Percentiles rank a stretch among this genome's conserved stretches.
Conservation (phyloP, 2,888 invertebrate species). For the Stomorhina lunata region DNA sequence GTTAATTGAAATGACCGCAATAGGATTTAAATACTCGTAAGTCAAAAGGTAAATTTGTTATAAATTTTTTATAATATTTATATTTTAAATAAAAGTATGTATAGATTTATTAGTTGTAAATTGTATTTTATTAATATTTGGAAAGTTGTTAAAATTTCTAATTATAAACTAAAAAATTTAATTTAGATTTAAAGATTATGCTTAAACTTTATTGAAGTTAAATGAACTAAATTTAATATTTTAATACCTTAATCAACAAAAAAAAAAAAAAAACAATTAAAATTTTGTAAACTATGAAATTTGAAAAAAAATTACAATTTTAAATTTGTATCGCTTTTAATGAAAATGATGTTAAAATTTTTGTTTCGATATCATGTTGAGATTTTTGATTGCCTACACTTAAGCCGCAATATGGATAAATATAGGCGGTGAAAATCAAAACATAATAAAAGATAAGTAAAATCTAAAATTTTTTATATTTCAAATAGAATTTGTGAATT, state of each 20-base stretch:
- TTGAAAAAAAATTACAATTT: constrained; percentile 9
- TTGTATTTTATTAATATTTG: too few relatives aligned
- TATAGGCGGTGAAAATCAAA: constrained; percentile 48
- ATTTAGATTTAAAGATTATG: too few relatives aligned
- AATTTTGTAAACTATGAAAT: neutral
- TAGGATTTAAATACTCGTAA: too few relatives aligned
- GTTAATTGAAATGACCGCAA: too few relatives aligned
- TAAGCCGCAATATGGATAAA: constrained; percentile 38
- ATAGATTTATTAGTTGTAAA: too few relatives aligned
- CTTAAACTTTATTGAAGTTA: constrained; percentile 18
- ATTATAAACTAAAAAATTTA: too few relatives aligned
- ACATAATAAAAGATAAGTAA: neutral
- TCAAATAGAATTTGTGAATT: neutral
- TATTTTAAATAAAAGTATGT: too few relatives aligned
- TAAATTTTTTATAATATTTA: too few relatives aligned
- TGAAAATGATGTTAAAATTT: constrained; percentile 41
- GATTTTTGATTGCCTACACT: constrained; percentile 62
- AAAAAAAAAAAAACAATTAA: neutral
- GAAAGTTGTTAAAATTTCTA: too few relatives aligned
- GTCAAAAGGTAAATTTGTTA: too few relatives aligned
- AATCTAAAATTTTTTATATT: neutral
- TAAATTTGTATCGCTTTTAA: constrained; percentile 50
- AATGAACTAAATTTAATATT: constrained; percentile 18
- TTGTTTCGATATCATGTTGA: constrained; percentile 62
- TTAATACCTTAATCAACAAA: constrained; percentile 18